phyloP scores from a whole-genome alignment of 2,113 vertebrate species.

The Oreamnos americanus region DNA sequence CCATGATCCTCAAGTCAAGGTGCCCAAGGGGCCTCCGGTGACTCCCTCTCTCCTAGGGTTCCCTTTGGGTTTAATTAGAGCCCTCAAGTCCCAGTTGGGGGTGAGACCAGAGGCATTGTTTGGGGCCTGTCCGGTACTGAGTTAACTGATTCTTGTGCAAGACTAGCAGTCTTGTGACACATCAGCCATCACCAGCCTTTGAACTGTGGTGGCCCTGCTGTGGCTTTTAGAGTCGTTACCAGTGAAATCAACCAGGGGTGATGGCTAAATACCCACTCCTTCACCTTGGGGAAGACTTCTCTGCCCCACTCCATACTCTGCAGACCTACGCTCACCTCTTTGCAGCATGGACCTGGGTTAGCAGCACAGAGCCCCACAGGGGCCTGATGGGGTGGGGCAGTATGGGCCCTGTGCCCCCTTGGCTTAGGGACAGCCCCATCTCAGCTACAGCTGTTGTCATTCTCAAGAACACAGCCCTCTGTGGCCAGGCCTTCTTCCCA shows the following conservation, averaged over 20 bases:
- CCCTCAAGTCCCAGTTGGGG: neutral
- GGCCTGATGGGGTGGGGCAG: too few species aligned
- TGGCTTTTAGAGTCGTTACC: neutral
- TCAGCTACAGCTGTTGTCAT: neutral
- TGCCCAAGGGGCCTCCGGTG: neutral
- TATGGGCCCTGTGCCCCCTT: neutral
- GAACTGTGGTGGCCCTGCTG: neutral
- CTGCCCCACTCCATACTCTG: neutral
- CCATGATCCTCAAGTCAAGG: neutral
- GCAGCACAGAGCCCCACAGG: neutral
- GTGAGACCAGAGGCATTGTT: neutral
- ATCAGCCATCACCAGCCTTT: neutral
- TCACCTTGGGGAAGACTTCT: neutral
- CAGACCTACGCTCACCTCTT: neutral
- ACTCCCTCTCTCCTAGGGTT: neutral
- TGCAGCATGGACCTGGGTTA: neutral
- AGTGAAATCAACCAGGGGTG: neutral
- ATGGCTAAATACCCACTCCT: neutral
- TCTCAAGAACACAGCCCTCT: neutral
- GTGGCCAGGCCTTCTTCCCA: neutral
- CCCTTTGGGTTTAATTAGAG: neutral
- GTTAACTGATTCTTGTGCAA: constrained; percentile 25
- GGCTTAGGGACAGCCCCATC: neutral
- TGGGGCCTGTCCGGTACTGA: neutral
- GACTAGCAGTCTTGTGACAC: neutral